Evolutionary conservation across 2,888 invertebrate genomes (phyloP).

Genomic region (Argyresthia albistria): DNA sequence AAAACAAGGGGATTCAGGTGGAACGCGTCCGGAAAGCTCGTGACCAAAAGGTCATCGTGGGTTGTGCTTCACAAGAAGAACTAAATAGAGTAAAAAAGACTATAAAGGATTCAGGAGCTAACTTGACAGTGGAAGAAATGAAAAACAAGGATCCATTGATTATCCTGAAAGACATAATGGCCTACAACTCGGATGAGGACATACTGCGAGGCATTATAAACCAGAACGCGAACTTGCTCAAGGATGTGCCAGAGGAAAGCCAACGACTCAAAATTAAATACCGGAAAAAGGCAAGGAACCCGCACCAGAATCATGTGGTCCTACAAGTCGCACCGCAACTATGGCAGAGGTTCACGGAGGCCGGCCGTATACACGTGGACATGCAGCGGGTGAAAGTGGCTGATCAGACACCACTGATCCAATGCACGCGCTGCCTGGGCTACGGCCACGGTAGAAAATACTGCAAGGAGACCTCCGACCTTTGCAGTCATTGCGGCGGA

Average conservation of each 20-base stretch:
- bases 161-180: not conserved
- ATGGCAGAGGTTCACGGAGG: conserved; percentile 7
- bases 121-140: not conserved
- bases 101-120: not conserved
- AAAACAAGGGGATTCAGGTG: too few species aligned
- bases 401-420: conserved; percentile 7
- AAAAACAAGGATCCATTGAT: not conserved
- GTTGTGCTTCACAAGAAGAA: not conserved
- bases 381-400: not conserved
- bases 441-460: conserved; percentile 14
- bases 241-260: not conserved
- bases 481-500: conserved; percentile 18
- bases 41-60: not conserved
- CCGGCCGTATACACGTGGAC: conserved; percentile 1
- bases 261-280: not conserved
- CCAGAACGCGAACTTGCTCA: not conserved
- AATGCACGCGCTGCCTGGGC: conserved; percentile 15
- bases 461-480: conserved; percentile 11
- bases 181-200: not conserved
- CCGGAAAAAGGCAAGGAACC: conserved; percentile 14
- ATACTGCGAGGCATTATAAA: not conserved
- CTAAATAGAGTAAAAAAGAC: not conserved
- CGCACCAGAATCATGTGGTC: conserved; percentile 13
- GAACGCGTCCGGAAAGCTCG: too few species aligned
- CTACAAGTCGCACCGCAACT: conserved; percentile 13